Percentiles rank a stretch among this genome's conserved stretches.
phyloP scores from a whole-genome alignment of 2,797 vertebrate species.

The Gymnocypris eckloni region DNA sequence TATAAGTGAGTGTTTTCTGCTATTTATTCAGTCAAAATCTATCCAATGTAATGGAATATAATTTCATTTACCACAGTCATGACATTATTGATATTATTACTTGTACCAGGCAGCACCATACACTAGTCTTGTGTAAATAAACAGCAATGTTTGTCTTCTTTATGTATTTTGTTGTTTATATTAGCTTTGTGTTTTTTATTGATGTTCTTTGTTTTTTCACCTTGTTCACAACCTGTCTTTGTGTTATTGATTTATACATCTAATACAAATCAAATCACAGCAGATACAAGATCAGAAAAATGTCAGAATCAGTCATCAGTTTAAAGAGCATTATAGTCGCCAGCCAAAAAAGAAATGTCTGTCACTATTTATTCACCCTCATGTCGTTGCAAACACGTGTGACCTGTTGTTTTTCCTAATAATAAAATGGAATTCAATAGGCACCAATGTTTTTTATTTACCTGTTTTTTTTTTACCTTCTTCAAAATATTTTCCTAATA shows the following conservation, averaged over 20 bases:
- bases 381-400: background rate
- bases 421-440: background rate
- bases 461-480: background rate
- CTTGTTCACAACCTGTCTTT: background rate
- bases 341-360: background rate
- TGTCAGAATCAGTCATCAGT: background rate
- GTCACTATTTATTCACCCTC: background rate
- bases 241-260: background rate
- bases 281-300: background rate
- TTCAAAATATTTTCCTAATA: background rate
- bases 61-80: background rate
- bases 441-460: background rate
- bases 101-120: background rate
- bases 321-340: background rate
- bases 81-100: background rate
- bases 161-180: background rate
- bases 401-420: no score
- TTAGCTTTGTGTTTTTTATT: background rate
- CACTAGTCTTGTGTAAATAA: background rate
- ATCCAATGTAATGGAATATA: background rate
- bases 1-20: background rate
- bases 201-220: background rate
- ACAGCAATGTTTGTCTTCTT: background rate
- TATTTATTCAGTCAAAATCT: background rate
- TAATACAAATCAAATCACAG: background rate